Base-by-base conservation (phyloP, 1,140 invertebrate species). In the Drosophila takahashii region DNA sequence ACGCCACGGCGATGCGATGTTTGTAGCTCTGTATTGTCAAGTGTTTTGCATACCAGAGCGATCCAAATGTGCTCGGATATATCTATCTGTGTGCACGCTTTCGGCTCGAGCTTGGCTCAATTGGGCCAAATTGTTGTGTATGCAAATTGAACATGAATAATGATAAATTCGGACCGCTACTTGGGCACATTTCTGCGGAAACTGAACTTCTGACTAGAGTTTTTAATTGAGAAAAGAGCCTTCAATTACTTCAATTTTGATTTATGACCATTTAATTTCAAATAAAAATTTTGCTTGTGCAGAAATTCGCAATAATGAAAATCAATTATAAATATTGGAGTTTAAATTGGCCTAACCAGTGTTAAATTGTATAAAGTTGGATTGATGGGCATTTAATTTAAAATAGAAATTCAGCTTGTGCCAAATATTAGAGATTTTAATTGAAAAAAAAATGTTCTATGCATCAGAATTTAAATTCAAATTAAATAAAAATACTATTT, bases 121-220 rank as follows among this genome's bases (percentile, higher is more conserved):
- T 89, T 90, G 80, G 52, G 53, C 44, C 62, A 90, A 90, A 81
- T 90, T 90, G 81, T 69, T 62, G 59, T 70, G 71, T 56, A 79
- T 81, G 64, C 60, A 81, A 86, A 81, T 86, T 62, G 41, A 60
- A 41, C 60, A 52, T 56, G 50, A 58, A 51, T 76, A 65, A 75
- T 75, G 52, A 52, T 66, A 52, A 75, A 51, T 29, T 32, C 36
- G n/a, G 41, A 32, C 51, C 9, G 18, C 13, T 32, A 39, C 50
- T 61, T 56, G 53, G 44, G 4, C 56, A 41, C 56, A 41, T 52
- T 67, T 65, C 47, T 11, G 36, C 48, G 36, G 18, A 62, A 36
- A 50, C 10, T 13, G 10, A 54, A 74, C 48, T 73, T 39, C 39
- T 42, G 37, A 9, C 16, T 36, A 36, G 29, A 74, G 72, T 51